Base-by-base conservation (phyloP, 2,888 invertebrate species). In the Allophyes oxyacanthae region DNA sequence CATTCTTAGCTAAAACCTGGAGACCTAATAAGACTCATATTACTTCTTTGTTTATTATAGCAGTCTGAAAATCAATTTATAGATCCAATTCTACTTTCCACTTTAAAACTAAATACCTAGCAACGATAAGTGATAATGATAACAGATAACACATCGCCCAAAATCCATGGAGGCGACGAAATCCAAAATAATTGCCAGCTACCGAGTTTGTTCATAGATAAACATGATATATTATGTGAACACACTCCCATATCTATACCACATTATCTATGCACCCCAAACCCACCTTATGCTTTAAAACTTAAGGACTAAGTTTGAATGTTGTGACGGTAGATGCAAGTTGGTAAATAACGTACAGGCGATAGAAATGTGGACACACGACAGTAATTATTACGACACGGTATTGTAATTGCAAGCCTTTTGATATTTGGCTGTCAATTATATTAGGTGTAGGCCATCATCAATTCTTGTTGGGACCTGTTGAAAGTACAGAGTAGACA, bases 171-270 rank as follows among this genome's bases (percentile, higher is more conserved):
- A 62, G 71, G 75, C 78, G 72, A 81, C 81, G 70, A 81, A 83
- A 84, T 84, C 85, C 79, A 82, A 84, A 83, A 82, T 84, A 84
- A 84, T 84, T 84, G 83, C 79, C 70, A 66, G 84, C 84, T 84
- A 84, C 84, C 61, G 79, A 75, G 81, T 83, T 81, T 73, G 84
- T 80, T 76, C 64, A 53, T 59, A 70, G 85, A 84, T 84, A 85
- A 83, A 73, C 64, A 81, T 84, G 85, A 85, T 85, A 83, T 78
- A 84, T 80, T 77, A 79, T 84, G 78, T 78, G 82, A 82, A 77
- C 73, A 73, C 64, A 76, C 60, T 51, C 51, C 53, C 63, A 36
- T 72, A 80, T 76, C 75, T 68, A 6, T 13, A 49, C 63, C 44
- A 59, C 37, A 10, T 41, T 70, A 74, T 74, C 63, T 56, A 11